Base-by-base conservation (phyloP, 2,888 invertebrate species). In the Salpingus planirostris region DNA sequence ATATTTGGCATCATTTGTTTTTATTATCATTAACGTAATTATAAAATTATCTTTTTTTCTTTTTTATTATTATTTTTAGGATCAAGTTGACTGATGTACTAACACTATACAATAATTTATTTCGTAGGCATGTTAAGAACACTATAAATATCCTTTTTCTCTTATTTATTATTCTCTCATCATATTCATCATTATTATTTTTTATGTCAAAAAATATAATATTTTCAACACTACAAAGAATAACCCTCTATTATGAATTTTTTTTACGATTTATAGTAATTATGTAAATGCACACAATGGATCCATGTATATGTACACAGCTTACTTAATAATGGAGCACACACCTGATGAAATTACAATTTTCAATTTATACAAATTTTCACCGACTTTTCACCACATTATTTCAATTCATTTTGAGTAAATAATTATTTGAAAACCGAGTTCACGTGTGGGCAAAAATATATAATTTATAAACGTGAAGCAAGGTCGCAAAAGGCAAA, bases 1-100 rank as follows among this genome's bases (percentile, higher is more conserved):
- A 59, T 61, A 60, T 61, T 62, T 62, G 62, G 62, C 62, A 62
- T 62, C 60, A 58, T 57, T 54, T 33, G 27, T 27, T 52, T n/a
- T 47, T 50, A 54, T 49, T 43, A 54, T 50, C 42, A 48, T 55
- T 52, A 59, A 59, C 57, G 57, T 58, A 56, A 49, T 58, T 52
- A 57, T 49, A 55, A 51, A 50, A 50, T 49, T 46, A 49, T 46
- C 46, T 46, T 50, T n/a, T n/a, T n/a, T n/a, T n/a, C n/a, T n/a
- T n/a, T n/a, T n/a, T n/a, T n/a, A n/a, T n/a, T n/a, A n/a, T n/a
- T n/a, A n/a, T n/a, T n/a, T 50, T 37, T 33, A 33, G 47, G 46
- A 52, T 52, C 52, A 54, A 54, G 54, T 42, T 52, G 50, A 53
- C 52, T 50, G 46, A 47, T 50, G 51, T n/a, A 49, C 54, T 54